phyloP scores from a whole-genome alignment of 2,888 invertebrate genomes.

The Pammene aurita region DNA sequence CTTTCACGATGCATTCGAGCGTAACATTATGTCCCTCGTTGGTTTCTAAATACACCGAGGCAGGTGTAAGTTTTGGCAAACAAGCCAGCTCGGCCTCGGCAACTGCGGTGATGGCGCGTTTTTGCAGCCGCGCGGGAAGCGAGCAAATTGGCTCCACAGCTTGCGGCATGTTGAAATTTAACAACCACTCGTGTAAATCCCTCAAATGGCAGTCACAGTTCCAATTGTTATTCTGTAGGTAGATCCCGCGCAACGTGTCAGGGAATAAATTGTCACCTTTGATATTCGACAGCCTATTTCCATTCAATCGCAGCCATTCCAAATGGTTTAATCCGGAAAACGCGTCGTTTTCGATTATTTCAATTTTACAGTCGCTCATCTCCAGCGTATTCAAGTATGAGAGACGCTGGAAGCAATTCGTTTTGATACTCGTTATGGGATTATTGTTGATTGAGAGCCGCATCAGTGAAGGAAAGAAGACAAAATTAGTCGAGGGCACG shows the following conservation, averaged over 20 bases:
- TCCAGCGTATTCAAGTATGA: constrained; percentile 91
- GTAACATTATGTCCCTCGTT: constrained; percentile 92
- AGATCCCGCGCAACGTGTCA: constrained; percentile 90
- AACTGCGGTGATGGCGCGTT: constrained; percentile 86
- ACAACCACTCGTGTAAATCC: constrained; percentile 90
- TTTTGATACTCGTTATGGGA: constrained; percentile 88
- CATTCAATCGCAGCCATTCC: constrained; percentile 93
- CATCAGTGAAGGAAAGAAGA: constrained; percentile 91
- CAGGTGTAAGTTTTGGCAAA: constrained; percentile 89
- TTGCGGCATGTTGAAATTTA: constrained; percentile 89
- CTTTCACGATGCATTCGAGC: constrained; percentile 90
- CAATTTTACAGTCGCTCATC: constrained; percentile 91
- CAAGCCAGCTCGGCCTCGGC: constrained; percentile 90
- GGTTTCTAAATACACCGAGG: constrained; percentile 89
- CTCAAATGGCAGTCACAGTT: constrained; percentile 92
- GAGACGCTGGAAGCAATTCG: constrained; percentile 88
- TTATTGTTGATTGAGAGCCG: constrained; percentile 91
- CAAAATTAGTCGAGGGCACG: constrained; percentile 91
- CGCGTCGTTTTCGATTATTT: constrained; percentile 89
- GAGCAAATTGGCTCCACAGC: constrained; percentile 90
- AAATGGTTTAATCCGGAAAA: constrained; percentile 91
- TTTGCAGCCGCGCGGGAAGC: constrained; percentile 86
- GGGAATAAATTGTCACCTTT: constrained; percentile 88
- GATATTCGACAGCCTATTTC: constrained; percentile 90
- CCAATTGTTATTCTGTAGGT: constrained; percentile 94